Percentiles rank a stretch among this genome's conserved stretches.
Evolutionary conservation across 2,888 invertebrate genomes (phyloP).

Genomic region (Lochmaea crataegi): DNA sequence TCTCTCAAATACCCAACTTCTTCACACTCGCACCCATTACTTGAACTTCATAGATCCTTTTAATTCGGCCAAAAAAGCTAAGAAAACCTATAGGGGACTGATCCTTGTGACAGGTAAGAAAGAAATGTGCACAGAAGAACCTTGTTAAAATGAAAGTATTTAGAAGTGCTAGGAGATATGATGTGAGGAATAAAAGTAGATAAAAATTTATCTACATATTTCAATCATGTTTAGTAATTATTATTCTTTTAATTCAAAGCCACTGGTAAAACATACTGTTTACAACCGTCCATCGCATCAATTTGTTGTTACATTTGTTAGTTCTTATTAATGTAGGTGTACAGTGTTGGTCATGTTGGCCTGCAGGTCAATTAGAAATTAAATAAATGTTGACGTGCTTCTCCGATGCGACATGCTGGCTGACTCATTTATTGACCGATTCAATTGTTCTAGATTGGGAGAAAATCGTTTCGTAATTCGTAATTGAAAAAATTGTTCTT

Average conservation of each 20-base stretch:
- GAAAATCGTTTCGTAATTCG: constrained; percentile 15
- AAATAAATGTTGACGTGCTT: constrained; percentile 61
- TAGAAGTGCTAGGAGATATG: no score
- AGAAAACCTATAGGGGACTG: no score
- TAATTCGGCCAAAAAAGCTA: no score
- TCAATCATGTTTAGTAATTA: no score
- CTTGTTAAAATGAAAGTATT: no score
- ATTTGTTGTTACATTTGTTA: constrained; percentile 40
- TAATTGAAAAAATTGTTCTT: background rate
- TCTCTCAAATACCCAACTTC: no score
- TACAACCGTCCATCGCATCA: constrained; percentile 30
- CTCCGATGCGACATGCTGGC: constrained; percentile 50
- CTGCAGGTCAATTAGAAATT: constrained; percentile 65
- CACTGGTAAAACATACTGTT: constrained; percentile 24
- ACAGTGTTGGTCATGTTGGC: constrained; percentile 62
- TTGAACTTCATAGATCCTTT: no score
- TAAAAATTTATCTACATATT: no score
- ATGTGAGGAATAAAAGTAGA: no score
- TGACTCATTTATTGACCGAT: constrained; percentile 48
- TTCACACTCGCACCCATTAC: no score
- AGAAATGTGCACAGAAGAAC: no score
- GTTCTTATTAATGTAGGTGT: constrained; percentile 60
- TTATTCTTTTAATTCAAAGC: background rate
- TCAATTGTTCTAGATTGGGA: constrained; percentile 46
- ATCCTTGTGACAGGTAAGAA: no score